phyloP scores from a whole-genome alignment of 2,888 invertebrate species.

The Ectropis crepuscularia region DNA sequence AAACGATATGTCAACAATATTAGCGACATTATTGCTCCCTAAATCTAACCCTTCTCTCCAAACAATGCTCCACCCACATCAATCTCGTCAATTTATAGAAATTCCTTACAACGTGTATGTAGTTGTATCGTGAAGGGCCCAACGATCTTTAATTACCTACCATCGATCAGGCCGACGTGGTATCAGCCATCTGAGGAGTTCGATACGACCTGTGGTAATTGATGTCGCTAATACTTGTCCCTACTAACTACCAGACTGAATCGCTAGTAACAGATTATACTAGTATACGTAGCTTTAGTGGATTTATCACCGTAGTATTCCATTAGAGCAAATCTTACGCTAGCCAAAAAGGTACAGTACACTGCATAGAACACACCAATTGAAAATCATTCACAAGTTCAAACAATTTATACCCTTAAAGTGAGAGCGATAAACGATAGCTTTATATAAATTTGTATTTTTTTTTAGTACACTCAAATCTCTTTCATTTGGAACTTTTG shows the following conservation, averaged over 20 bases:
- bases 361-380: too few relatives aligned
- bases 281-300: background rate
- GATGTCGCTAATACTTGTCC: constrained; percentile 64
- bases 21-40: constrained; percentile 1
- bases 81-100: constrained; percentile 21
- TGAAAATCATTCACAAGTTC: too few relatives aligned
- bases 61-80: constrained; percentile 10
- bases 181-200: constrained; percentile 55
- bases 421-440: too few relatives aligned
- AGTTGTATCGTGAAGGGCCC: constrained; percentile 46
- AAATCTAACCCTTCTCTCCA: constrained; percentile 7
- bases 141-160: constrained; percentile 64
- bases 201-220: constrained; percentile 54
- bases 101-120: constrained; percentile 41
- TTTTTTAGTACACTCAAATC: too few relatives aligned
- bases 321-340: too few relatives aligned
- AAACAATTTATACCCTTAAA: too few relatives aligned
- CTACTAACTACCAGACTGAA: background rate
- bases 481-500: too few relatives aligned
- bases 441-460: too few relatives aligned
- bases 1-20: background rate
- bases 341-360: too few relatives aligned
- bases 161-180: constrained; percentile 63
- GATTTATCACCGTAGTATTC: background rate
- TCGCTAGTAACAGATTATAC: constrained; percentile 1